phyloP scores from a whole-genome alignment of 2,888 invertebrate genomes.

The Nemapogon koenigi region DNA sequence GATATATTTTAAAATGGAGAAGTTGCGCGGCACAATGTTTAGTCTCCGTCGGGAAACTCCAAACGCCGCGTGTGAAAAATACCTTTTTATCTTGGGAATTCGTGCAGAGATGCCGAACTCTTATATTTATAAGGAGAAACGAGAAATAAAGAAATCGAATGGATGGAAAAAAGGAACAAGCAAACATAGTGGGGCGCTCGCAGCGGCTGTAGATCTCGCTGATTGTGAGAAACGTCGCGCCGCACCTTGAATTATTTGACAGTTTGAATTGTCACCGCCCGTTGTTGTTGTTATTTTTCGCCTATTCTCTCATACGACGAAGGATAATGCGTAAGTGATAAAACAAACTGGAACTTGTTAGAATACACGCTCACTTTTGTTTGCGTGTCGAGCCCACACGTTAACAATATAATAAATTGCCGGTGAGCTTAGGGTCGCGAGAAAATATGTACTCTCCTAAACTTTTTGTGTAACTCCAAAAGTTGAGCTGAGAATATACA shows the following conservation, averaged over 20 bases:
- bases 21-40: constrained; percentile 32
- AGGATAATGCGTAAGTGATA: constrained; percentile 35
- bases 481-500: no score
- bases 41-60: constrained; percentile 25
- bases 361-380: constrained; percentile 25
- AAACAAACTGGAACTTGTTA: constrained; percentile 34
- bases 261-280: constrained; percentile 48
- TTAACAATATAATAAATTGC: constrained; percentile 33
- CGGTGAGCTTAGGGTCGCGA: constrained; percentile 21
- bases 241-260: constrained; percentile 58
- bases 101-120: constrained; percentile 50
- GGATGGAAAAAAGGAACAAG: constrained; percentile 33
- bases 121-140: constrained; percentile 55
- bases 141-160: constrained; percentile 55
- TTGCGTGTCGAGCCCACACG: constrained; percentile 26
- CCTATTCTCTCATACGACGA: constrained; percentile 25
- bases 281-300: constrained; percentile 39
- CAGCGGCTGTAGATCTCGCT: constrained; percentile 47
- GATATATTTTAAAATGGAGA: no score
- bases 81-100: constrained; percentile 59
- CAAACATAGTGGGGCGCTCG: constrained; percentile 26
- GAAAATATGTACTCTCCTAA: constrained; percentile 17
- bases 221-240: constrained; percentile 53
- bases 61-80: constrained; percentile 45
- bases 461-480: no score